Conservation (phyloP, 2,113 vertebrate genomes). For the Nestor notabilis region DNA sequence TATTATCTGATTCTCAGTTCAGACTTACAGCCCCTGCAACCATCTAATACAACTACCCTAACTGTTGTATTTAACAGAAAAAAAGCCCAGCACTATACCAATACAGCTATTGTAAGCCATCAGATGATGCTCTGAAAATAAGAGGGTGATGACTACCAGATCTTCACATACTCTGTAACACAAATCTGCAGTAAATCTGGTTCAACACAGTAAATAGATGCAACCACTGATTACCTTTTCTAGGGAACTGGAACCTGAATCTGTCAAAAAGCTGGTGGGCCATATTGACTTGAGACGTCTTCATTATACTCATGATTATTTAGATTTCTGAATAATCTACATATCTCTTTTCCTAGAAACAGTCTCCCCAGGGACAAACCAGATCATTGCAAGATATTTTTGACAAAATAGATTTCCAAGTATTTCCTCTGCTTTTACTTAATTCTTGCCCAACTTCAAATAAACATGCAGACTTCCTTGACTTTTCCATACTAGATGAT, state of each 20-base stretch:
- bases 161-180: neutral
- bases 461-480: neutral
- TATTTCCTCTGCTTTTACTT: neutral
- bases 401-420: neutral
- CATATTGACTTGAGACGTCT: neutral
- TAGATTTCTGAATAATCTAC: neutral
- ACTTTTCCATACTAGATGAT: neutral
- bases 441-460: neutral
- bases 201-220: neutral
- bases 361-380: neutral
- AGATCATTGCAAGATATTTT: neutral
- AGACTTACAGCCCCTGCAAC: neutral
- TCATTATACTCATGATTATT: neutral
- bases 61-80: neutral
- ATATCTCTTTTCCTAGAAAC: neutral
- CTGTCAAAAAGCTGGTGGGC: neutral
- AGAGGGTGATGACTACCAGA: neutral
- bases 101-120: neutral
- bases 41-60: neutral
- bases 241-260: neutral
- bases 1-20: neutral
- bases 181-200: neutral
- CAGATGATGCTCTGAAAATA: neutral
- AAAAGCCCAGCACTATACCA: accelerated
- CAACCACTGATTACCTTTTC: neutral